Conservation (phyloP, 1,140 invertebrate genomes). For the Hormaphis cornu region DNA sequence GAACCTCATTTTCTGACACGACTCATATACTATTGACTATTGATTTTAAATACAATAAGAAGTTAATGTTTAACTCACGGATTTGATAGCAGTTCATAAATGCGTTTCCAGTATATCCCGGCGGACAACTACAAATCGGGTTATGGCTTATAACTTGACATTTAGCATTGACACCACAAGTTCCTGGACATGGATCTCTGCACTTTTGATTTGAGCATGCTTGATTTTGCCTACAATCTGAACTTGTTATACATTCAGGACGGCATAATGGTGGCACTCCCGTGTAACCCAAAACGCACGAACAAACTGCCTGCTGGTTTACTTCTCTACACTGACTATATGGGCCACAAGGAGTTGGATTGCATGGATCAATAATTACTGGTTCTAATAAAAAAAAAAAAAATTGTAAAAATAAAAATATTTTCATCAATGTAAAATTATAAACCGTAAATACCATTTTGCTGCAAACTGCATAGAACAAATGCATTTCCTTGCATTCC, state of each 20-base stretch:
- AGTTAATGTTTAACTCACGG: conserved; percentile 44
- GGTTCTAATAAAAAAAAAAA: conserved; percentile 42
- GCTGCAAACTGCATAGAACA: conserved; percentile 31
- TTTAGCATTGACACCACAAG: conserved; percentile 52
- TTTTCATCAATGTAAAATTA: not conserved
- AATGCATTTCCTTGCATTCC: conserved; percentile 45
- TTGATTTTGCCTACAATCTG: conserved; percentile 46
- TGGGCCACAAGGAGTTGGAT: conserved; percentile 58
- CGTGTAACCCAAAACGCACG: conserved; percentile 45
- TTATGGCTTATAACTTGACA: conserved; percentile 58
- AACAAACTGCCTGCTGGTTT: conserved; percentile 49
- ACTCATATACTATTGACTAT: conserved; percentile 37
- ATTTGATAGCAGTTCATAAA: conserved; percentile 53
- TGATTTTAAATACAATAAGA: not conserved
- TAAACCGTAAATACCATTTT: conserved; percentile 42
- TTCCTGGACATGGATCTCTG: conserved; percentile 48
- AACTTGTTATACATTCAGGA: conserved; percentile 48
- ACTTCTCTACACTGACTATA: conserved; percentile 54
- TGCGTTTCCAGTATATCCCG: conserved; percentile 60
- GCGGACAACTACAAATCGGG: conserved; percentile 55
- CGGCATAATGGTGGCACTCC: conserved; percentile 46
- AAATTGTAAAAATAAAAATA: not conserved
- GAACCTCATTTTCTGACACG: too few species aligned
- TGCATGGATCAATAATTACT: conserved; percentile 45
- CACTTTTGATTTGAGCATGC: conserved; percentile 51